phyloP scores from a whole-genome alignment of 2,888 invertebrate species.

The Chelonus formosanus region DNA sequence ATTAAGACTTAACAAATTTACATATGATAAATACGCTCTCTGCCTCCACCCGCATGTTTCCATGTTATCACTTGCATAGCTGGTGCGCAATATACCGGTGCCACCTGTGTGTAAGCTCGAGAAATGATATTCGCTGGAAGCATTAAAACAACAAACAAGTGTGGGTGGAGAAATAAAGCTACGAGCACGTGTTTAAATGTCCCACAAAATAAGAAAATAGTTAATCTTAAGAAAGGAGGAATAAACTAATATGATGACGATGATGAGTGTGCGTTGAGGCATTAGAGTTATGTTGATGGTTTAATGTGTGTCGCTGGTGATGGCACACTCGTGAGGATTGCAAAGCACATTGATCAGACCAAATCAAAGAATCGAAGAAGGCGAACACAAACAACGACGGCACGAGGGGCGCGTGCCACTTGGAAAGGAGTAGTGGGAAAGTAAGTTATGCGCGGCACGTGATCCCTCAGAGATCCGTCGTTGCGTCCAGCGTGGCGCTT shows the following conservation, averaged over 20 bases:
- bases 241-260: too few relatives aligned
- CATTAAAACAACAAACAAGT: conserved; percentile 7
- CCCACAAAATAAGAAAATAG: neutral
- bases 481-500: conserved; percentile 46
- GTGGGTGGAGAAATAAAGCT: conserved; percentile 15
- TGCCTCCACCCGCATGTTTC: conserved; percentile 24
- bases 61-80: conserved; percentile 33
- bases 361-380: conserved; percentile 31
- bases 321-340: conserved; percentile 50
- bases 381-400: conserved; percentile 30
- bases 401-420: conserved; percentile 42
- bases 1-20: conserved; percentile 45
- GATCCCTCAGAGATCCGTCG: conserved; percentile 55
- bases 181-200: neutral
- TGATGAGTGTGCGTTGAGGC: neutral
- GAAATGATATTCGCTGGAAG: conserved; percentile 38
- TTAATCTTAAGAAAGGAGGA: neutral
- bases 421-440: conserved; percentile 51
- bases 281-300: neutral
- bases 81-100: conserved; percentile 46
- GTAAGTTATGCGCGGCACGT: conserved; percentile 62
- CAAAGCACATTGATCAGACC: conserved; percentile 42
- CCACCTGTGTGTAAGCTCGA: conserved; percentile 55
- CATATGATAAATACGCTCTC: conserved; percentile 51
- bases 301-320: conserved; percentile 44